phyloP scores from a whole-genome alignment of 2,797 vertebrate genomes.

The Bradypus variegatus region DNA sequence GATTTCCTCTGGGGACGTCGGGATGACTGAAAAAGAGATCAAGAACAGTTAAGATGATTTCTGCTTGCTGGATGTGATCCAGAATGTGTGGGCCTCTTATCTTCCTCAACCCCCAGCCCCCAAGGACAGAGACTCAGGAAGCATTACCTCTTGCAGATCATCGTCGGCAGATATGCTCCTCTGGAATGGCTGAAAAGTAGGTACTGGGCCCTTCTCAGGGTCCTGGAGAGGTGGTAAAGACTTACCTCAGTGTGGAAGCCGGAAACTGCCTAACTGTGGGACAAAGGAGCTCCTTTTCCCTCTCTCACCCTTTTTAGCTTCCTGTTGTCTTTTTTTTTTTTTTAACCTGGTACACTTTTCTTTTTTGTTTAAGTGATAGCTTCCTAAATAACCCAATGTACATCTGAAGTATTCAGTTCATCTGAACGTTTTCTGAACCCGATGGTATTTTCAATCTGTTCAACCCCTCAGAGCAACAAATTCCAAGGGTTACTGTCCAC shows the following conservation, averaged over 20 bases:
- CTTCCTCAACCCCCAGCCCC: background rate
- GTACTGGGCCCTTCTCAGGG: slow-evolving; percentile 87
- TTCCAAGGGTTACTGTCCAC: background rate
- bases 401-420: background rate
- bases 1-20: slow-evolving; percentile 86
- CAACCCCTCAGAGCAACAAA: background rate
- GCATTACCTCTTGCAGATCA: slow-evolving; percentile 83
- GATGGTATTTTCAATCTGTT: background rate
- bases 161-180: slow-evolving; percentile 90
- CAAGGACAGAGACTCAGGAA: background rate
- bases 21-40: slow-evolving; percentile 73
- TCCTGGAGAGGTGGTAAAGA: slow-evolving; percentile 73
- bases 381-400: background rate
- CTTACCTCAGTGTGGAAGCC: background rate
- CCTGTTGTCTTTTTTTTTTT: background rate
- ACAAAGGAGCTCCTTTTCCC: background rate
- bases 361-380: background rate
- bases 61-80: background rate
- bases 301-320: background rate
- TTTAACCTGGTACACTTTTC: background rate
- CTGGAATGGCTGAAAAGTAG: slow-evolving; percentile 93
- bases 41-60: background rate
- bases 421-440: background rate
- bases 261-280: background rate
- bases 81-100: background rate